Percentiles rank a stretch among this genome's conserved stretches.
Conservation (phyloP, 2,888 invertebrate species). For the Enchytraeus crypticus region DNA sequence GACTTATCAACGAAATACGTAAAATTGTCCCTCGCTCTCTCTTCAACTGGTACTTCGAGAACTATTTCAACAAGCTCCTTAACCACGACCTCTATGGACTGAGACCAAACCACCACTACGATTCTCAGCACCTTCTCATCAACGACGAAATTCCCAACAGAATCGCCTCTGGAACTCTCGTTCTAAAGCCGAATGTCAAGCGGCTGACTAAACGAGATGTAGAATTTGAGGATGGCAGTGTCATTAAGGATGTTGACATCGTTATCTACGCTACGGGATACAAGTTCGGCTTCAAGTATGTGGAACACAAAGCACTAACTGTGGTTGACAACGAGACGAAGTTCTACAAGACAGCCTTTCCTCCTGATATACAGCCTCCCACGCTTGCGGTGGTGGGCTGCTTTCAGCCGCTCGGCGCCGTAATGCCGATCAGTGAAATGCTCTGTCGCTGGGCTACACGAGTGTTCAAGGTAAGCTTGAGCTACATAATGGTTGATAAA, state of each 20-base stretch:
- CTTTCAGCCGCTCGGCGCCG: conserved; percentile 49
- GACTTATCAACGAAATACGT: conserved; percentile 16
- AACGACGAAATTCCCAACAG: conserved; percentile 51
- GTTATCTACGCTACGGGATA: conserved; percentile 47
- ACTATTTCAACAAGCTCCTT: conserved; percentile 36
- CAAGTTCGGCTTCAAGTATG: conserved; percentile 48
- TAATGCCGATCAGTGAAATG: conserved; percentile 51
- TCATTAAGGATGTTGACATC: conserved; percentile 38
- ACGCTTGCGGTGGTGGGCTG: conserved; percentile 50
- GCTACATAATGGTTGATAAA: neutral
- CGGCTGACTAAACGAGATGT: conserved; percentile 35
- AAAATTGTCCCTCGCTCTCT: neutral
- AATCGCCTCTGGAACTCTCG: conserved; percentile 42
- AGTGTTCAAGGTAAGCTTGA: conserved; percentile 38
- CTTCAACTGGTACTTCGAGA: conserved; percentile 11
- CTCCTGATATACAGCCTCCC: conserved; percentile 37
- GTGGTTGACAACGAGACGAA: conserved; percentile 38
- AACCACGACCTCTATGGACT: conserved; percentile 48
- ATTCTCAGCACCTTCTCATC: conserved; percentile 43
- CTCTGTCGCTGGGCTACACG: conserved; percentile 49
- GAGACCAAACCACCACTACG: conserved; percentile 40
- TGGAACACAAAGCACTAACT: conserved; percentile 37
- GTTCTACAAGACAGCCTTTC: conserved; percentile 48
- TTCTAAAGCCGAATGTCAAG: conserved; percentile 38
- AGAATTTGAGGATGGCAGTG: conserved; percentile 39